Base-by-base conservation (phyloP, 2,113 vertebrate species). In the Lichenostomus cassidix region DNA sequence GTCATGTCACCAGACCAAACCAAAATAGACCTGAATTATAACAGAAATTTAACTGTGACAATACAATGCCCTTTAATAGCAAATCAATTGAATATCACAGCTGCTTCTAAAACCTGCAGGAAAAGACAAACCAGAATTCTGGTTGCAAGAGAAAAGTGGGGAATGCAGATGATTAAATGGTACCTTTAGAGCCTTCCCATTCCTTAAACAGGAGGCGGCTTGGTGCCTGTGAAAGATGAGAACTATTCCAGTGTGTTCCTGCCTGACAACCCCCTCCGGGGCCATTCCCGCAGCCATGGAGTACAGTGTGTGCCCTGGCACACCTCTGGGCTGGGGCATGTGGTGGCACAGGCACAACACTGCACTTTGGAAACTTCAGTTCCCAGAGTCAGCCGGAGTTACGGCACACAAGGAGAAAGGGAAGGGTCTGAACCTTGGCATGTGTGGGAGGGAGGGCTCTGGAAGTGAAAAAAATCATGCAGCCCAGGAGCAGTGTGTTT, bases 341-440 rank as follows among this genome's bases (percentile, higher is more conserved):
- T 12, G 29, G 22, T 71, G 89, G 92, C 87, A 73, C n/a, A 8
- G n/a, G 62, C 64, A 65, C 50, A 35, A 23, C 42, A 27, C 49
- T 42, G 50, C 0, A 0, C 42, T 17, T 19, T 12, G 5, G 55
- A 39, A 89, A 25, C 59, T 87, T 73, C 46, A 0, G 2, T 33
- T 71, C 47, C 63, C 31, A n/a, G 23, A 24, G 14, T 11, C 3
- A 1, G 44, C 29, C 2, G 8, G n/a, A 62, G 46, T 83, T 58
- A 23, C 0, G 0, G 44, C 46, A 23, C 3, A 0, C 0, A 0
- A 21, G 64, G 64, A 77, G 46, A 55, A 44, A n/a, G 68, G 41
- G 46, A 86, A 79, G 58, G 69, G 37, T 56, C 71, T 88, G 49
- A 46, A 27, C 49, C 28, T 77, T 15, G 20, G 20, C 0, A 4